Percentiles rank a stretch among this genome's conserved stretches.
These are phyloP conservation scores for Equus quagga DNA, from an alignment of 2,113 vertebrate genomes.

Conservation along the genomic window DNA sequence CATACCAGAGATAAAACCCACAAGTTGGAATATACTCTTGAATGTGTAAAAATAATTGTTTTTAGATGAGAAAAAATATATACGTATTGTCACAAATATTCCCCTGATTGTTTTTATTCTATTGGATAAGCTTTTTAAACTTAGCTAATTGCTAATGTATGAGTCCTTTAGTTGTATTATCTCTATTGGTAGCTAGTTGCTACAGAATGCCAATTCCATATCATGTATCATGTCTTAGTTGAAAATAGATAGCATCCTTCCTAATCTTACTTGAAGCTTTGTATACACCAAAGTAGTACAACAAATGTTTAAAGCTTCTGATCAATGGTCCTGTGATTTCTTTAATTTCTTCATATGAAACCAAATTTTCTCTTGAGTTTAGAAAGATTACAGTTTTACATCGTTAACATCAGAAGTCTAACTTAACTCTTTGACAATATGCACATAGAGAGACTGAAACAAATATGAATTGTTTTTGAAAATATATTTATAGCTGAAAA, in stretches of 20 bases:
- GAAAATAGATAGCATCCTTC: neutral
- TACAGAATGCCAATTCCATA: neutral
- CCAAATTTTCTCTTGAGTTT: neutral
- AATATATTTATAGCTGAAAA: neutral
- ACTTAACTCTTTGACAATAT: neutral
- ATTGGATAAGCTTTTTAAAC: neutral
- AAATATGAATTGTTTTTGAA: neutral
- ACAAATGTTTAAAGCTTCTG: neutral
- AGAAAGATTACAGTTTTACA: neutral
- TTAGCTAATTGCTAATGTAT: neutral
- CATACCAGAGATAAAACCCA: neutral
- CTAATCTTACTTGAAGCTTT: neutral
- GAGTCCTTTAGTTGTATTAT: neutral
- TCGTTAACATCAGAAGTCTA: neutral
- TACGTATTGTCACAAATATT: neutral
- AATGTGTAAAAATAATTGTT: slow-evolving; percentile 59
- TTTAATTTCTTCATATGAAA: neutral
- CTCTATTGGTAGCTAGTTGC: neutral
- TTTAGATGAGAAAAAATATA: slow-evolving; percentile 27
- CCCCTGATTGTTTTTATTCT: neutral
- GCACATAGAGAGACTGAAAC: neutral
- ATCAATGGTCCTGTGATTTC: neutral
- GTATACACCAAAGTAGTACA: neutral
- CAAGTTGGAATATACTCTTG: slow-evolving; percentile 33
- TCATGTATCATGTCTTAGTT: neutral